Conservation (phyloP, 2,888 invertebrate species). For the Perizoma affinitatum region DNA sequence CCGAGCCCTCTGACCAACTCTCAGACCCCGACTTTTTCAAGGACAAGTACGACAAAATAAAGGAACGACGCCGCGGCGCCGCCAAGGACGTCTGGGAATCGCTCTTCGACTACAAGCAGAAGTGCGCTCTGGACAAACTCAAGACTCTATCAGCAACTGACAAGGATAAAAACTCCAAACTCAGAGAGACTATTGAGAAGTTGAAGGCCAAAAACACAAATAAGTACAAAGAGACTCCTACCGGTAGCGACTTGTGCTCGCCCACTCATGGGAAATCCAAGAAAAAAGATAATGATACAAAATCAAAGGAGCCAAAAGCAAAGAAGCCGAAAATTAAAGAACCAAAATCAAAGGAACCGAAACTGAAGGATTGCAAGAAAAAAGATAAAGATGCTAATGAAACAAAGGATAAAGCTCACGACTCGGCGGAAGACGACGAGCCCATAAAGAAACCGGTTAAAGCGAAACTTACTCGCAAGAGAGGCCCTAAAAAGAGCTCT, state of each 20-base stretch:
- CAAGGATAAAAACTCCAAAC: conserved; percentile 79
- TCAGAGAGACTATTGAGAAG: conserved; percentile 85
- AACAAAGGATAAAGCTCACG: conserved; percentile 35
- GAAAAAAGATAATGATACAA: conserved; percentile 54
- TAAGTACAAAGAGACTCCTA: conserved; percentile 71
- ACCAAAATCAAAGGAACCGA: conserved; percentile 11
- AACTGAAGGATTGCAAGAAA: conserved; percentile 14
- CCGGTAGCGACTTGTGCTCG: conserved; percentile 65
- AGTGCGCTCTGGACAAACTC: conserved; percentile 64
- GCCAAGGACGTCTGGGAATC: conserved; percentile 77
- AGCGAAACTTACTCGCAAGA: conserved; percentile 52
- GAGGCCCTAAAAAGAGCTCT: conserved; percentile 70
- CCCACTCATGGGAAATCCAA: conserved; percentile 47
- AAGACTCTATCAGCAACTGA: conserved; percentile 66
- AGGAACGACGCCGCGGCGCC: conserved; percentile 84
- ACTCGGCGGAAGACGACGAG: conserved; percentile 45
- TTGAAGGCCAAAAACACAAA: conserved; percentile 85
- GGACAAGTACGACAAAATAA: conserved; percentile 86
- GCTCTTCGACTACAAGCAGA: conserved; percentile 74
- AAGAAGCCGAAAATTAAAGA: conserved; percentile 5
- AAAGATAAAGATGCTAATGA: conserved; percentile 38
- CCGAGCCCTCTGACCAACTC: conserved; percentile 52
- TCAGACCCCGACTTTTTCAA: conserved; percentile 72
- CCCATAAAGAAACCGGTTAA: conserved; percentile 48
- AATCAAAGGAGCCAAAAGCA: conserved; percentile 41